Evolutionary conservation across 2,888 invertebrate genomes (phyloP).

Genomic region (Oxyscelio sp.): DNA sequence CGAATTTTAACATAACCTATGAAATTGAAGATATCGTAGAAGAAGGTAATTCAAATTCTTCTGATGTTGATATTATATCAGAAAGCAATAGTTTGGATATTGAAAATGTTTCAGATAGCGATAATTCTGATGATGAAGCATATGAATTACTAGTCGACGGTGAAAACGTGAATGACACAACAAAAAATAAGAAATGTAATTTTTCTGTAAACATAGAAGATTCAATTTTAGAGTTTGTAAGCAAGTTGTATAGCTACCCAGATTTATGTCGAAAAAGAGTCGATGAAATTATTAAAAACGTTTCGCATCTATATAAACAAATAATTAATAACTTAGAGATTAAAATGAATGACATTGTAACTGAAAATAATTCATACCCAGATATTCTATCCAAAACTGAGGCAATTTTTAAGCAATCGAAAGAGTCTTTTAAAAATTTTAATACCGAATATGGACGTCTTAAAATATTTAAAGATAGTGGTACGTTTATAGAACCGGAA

Average conservation of each 20-base stretch:
- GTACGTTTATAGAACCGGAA: slow-evolving; percentile 57
- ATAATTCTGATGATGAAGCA: slow-evolving; percentile 1
- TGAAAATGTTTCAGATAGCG: not conserved
- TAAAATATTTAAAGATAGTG: slow-evolving; percentile 38
- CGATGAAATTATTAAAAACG: slow-evolving; percentile 9
- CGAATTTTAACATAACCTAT: not conserved
- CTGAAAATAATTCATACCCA: slow-evolving; percentile 9
- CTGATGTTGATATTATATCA: slow-evolving; percentile 1
- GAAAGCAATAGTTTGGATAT: not conserved
- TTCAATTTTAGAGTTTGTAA: not conserved
- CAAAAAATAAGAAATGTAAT: not conserved
- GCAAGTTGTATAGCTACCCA: not conserved
- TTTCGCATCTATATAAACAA: slow-evolving; percentile 11
- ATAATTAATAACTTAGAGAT: not conserved
- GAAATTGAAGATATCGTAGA: not conserved
- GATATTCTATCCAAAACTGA: slow-evolving; percentile 2
- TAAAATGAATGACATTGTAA: not conserved
- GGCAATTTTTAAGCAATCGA: not conserved
- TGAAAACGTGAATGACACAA: not conserved
- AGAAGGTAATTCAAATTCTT: not conserved
- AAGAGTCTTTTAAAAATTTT: slow-evolving; percentile 39
- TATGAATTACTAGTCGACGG: not conserved
- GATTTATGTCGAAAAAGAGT: slow-evolving; percentile 7
- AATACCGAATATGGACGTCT: slow-evolving; percentile 58
- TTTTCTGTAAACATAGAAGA: not conserved